Base-by-base conservation (phyloP, 2,888 invertebrate genomes). In the Lordiphosa fenestrarum region DNA sequence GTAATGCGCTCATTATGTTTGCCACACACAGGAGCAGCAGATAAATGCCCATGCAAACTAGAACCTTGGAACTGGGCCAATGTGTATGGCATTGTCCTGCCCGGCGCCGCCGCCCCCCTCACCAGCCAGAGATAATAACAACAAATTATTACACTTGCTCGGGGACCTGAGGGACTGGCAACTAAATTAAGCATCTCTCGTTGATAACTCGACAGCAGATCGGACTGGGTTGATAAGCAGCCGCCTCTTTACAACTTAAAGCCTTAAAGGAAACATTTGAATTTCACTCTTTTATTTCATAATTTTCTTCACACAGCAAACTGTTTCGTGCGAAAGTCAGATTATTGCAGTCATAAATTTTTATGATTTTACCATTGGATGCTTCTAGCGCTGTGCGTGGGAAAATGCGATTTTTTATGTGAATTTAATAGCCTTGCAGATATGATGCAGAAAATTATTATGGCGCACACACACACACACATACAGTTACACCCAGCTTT, bases 261-360 rank as follows among this genome's bases (percentile, higher is more conserved):
- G 15, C 33, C 3, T 6, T 13, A 47, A 56, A 57, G 19, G 36
- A 23, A 40, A 25, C 69, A 70, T 71, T 65, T 63, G 33, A 41
- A 21, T 48, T 62, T 39, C 3, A 41, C 37, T 44, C 33, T 61
- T 69, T 64, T 49, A 57, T 69, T 53, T 66, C 66, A 68, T 82
- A 68, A 66, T 59, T 72, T 60, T 61, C 42, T 48, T 69, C 54
- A 70, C 59, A 66, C 25, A 25, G 25, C 56, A 56, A 56, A 55
- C 1, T 9, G 65, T 57, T 55, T 40, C 52, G 66, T 51, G 68
- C 54, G 25, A 64, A 64, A 61, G 61, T 66, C 77, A 73, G 85
- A 86, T 86, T 86, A 85, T 85, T 84, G 78, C 71, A 72, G 74
- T 69, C 83, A 86, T 86, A 85, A 84, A 86, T 84, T 86, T 87